Percentiles rank a stretch among this genome's conserved stretches.
These are phyloP conservation scores for Temnothorax rugatulus DNA, from an alignment of 2,888 invertebrate species.

Conservation along the genomic window DNA sequence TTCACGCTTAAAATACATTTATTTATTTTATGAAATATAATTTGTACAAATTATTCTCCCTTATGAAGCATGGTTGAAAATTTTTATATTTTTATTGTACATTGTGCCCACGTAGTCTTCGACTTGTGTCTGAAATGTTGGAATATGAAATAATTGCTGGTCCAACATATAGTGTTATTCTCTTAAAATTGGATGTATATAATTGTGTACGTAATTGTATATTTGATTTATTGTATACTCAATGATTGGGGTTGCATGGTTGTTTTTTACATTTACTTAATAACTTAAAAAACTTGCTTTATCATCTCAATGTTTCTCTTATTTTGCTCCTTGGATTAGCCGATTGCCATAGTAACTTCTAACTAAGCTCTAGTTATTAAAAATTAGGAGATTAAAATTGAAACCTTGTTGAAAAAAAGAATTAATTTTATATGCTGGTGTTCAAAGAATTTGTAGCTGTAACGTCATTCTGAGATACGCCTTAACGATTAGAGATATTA, in stretches of 20 bases:
- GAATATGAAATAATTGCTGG: slow-evolving; percentile 28
- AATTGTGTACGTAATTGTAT: neutral
- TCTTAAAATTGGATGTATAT: slow-evolving; percentile 2
- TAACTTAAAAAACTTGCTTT: neutral
- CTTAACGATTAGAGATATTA: no score
- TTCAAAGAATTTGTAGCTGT: neutral
- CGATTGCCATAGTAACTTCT: neutral
- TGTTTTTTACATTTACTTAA: slow-evolving; percentile 4
- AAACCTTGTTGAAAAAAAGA: neutral
- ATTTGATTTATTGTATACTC: neutral
- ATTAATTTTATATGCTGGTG: neutral
- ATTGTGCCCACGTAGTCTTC: neutral
- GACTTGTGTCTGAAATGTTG: slow-evolving; percentile 21
- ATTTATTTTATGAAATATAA: neutral
- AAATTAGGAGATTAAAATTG: neutral
- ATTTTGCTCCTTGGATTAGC: neutral
- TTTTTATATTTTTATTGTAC: slow-evolving; percentile 4
- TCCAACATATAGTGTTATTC: slow-evolving; percentile 32
- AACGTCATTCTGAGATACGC: neutral
- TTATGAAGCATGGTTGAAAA: neutral
- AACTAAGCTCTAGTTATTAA: neutral
- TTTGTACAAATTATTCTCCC: neutral
- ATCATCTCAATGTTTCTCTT: neutral
- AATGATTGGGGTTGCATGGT: neutral
- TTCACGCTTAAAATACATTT: neutral